Evolutionary conservation across 2,888 invertebrate genomes (phyloP), one percentile per base, ranked within the genome.

Genomic region (Biston stratarius): DNA sequence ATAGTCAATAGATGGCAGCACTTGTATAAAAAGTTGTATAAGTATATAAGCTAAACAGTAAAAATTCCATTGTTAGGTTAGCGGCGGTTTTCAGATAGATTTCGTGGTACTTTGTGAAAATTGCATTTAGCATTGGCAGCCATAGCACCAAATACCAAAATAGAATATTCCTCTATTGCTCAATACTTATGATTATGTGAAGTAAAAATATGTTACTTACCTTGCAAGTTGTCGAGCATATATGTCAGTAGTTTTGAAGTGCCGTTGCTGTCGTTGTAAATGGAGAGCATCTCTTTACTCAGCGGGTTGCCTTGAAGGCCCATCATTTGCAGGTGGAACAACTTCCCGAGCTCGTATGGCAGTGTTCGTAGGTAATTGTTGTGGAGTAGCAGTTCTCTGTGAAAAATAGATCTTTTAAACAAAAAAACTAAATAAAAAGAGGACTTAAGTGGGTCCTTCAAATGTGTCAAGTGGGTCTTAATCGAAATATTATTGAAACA

Each of bases 321-420:
- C 77, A 99, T 95, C 83, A 97, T 96, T 91, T 98, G 97, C 74
- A 99, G 95, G 94, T 99, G 98, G 94, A 99, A 99, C 81, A 99
- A 95, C 94, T 99, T 99, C 79, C 99, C 99, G 81, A 99, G 95
- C 94, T 99, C 99, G 91, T 98, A 99, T 5, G 99, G 99, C 83
- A 99, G 95, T 79, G 97, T 97, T 76, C 99, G 96, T 79, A 99
- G 95, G 91, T 96, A 97, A 94, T 99, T 99, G 94, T 99, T 97
- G 94, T 98, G 98, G 77, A 99, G 95, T 84, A 98, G 96, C 80
- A 99, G 95, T 94, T 99, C 99, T 94, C 99, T 98, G 94, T 57
- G 94, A 40, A 61, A 55, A 38, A 15, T 24, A 24, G 24, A 24
- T 24, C 24, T 24, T 1, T 24, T 24, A 24, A 24, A n/a, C n/a